Percentiles rank a stretch among this genome's conserved stretches.
These are phyloP conservation scores for Meliscaeva auricollis DNA, from an alignment of 2,888 invertebrate species.

Conservation along the genomic window DNA sequence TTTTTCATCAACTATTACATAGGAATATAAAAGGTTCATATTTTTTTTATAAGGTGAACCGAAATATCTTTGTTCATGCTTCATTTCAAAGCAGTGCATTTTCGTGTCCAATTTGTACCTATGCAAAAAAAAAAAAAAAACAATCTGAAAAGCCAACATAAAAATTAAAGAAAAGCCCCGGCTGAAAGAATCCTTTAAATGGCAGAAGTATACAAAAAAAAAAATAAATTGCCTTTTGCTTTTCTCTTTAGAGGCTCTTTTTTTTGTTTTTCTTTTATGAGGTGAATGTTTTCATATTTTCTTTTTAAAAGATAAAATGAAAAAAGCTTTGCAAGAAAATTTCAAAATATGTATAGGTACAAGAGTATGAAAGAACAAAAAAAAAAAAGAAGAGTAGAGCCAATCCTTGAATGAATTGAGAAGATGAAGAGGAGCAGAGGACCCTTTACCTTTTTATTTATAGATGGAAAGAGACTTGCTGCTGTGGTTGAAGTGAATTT, in stretches of 20 bases:
- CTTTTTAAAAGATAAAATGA: constrained; percentile 9
- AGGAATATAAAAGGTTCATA: too few species aligned
- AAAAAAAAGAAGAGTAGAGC: constrained; percentile 10
- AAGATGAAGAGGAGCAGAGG: constrained; percentile 43
- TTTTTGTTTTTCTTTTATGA: constrained; percentile 41
- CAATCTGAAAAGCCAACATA: constrained; percentile 10
- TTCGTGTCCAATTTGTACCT: constrained; percentile 58
- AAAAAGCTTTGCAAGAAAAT: constrained; percentile 19
- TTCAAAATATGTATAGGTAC: constrained; percentile 10
- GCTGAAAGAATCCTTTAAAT: constrained; percentile 61
- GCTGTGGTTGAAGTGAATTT: constrained; percentile 34
- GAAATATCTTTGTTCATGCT: constrained; percentile 27
- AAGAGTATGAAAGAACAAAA: not conserved
- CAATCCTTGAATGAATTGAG: constrained; percentile 63
- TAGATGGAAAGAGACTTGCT: constrained; percentile 26
- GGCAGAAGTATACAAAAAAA: constrained; percentile 28
- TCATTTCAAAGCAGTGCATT: constrained; percentile 50
- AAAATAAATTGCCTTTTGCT: constrained; percentile 53
- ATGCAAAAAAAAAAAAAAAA: constrained; percentile 40
- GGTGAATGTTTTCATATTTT: constrained; percentile 61
- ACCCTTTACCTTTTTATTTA: constrained; percentile 35
- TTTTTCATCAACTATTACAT: too few species aligned
- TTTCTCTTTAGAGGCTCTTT: constrained; percentile 7
- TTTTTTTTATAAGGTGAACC: not conserved
- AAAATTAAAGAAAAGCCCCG: constrained; percentile 25